Base-by-base conservation (phyloP, 2,888 invertebrate species). In the Meliscaeva auricollis region DNA sequence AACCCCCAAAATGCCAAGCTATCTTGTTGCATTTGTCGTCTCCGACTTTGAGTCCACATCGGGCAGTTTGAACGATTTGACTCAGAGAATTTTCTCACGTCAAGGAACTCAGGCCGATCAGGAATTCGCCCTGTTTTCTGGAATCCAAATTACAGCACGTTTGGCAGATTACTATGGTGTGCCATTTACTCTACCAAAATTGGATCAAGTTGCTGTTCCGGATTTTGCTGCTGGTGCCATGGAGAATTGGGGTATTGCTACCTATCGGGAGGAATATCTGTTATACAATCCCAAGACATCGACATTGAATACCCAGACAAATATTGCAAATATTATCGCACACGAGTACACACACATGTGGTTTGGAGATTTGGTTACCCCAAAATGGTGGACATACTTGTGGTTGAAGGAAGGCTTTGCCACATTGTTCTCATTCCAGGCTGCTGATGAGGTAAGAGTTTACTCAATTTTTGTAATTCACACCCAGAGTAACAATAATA, bases 221-320 rank as follows among this genome's bases (percentile, higher is more conserved):
- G 96, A 97, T 88, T 97, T 97, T 89, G 93, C 94, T 30, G 95
- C 96, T 84, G 96, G 96, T 20, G 98, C 97, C 44, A 98, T 98
- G 97, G 98, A 98, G 90, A 98, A 98, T 90, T 98, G 98, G 98
- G 98, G 98, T 5, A 91, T 98, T 50, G 95, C 97, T 35, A 96
- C 96, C 2, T 92, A 92, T 68, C 90, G 91, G 2, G 92, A 92
- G 87, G 89, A 90, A 69, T 90, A 90, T 78, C 9, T 92, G 69
- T 74, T 92, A 8, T 92, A 90, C 73, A 90, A 90, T 70, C 77
- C 88, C 0, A 78, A 88, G 3, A 89, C 87, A 3, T 91, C 92
- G 0, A 90, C 91, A 2, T 87, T 88, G 0, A 88, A 78, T 38
- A 90, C 90, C 0, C 89, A 91, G 85, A 90, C 90, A 0, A 90